phyloP scores from a whole-genome alignment of 2,797 vertebrate genomes.

The Benthosema pterotum region DNA sequence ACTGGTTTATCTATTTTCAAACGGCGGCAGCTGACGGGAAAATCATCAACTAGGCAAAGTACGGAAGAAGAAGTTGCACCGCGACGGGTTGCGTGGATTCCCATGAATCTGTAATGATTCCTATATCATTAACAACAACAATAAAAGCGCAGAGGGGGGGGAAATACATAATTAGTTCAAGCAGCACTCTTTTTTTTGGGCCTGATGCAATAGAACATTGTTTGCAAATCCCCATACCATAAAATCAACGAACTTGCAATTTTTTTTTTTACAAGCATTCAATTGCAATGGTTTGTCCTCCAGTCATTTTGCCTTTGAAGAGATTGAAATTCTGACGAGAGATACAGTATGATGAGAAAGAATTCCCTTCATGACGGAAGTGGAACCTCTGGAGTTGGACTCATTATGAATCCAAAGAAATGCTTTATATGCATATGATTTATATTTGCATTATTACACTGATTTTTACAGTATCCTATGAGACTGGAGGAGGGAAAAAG shows the following conservation, averaged over 20 bases:
- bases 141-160: slow-evolving; percentile 14
- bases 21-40: slow-evolving; percentile 27
- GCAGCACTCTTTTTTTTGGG: slow-evolving; percentile 36
- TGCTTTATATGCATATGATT: not conserved
- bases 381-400: too few relatives aligned
- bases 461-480: too few relatives aligned
- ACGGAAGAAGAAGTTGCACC: slow-evolving; percentile 41
- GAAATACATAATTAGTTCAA: slow-evolving; percentile 44
- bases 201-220: slow-evolving; percentile 10
- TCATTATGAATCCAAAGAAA: not conserved
- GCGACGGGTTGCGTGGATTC: slow-evolving; percentile 32
- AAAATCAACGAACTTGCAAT: slow-evolving; percentile 23
- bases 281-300: slow-evolving; percentile 1
- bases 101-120: slow-evolving; percentile 48
- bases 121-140: slow-evolving; percentile 35
- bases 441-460: too few relatives aligned
- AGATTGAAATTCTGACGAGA: not conserved
- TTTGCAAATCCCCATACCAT: slow-evolving; percentile 28
- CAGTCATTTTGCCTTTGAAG: not conserved
- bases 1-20: slow-evolving; percentile 3
- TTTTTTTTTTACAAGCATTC: slow-evolving; percentile 16
- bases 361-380: too few relatives aligned
- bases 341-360: too few relatives aligned
- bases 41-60: slow-evolving; percentile 29
- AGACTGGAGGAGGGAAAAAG: too few relatives aligned